Evolutionary conservation across 2,113 vertebrate species (phyloP).

Genomic region (Hemiprocne comata): DNA sequence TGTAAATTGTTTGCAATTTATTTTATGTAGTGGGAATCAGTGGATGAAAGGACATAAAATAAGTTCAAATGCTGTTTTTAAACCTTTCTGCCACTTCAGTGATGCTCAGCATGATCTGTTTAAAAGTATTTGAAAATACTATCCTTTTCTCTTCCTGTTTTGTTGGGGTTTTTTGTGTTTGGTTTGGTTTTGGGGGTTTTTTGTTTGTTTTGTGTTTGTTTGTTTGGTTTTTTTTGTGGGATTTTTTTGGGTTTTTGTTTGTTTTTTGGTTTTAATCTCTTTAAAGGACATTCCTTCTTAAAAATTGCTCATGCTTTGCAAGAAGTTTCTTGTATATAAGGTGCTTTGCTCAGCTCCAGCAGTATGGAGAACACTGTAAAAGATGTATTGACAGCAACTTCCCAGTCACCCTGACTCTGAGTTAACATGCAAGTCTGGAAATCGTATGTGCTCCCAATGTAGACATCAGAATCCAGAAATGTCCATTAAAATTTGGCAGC

Average conservation of each 20-base stretch:
- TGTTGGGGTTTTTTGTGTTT: no score
- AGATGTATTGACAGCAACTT: background rate
- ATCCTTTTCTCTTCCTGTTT: background rate
- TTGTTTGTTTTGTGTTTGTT: no score
- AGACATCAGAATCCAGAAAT: background rate
- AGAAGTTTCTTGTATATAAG: background rate
- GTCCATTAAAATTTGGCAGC: background rate
- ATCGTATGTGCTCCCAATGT: background rate
- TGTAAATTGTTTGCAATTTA: background rate
- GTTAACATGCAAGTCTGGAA: background rate
- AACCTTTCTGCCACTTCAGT: background rate
- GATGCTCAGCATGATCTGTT: background rate
- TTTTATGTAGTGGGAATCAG: background rate
- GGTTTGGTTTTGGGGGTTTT: no score
- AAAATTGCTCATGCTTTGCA: background rate
- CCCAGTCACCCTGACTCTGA: background rate
- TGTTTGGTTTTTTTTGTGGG: no score
- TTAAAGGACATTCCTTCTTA: background rate
- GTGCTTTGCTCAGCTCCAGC: background rate
- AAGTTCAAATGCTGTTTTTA: background rate
- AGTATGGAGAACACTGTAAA: background rate
- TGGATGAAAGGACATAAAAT: background rate
- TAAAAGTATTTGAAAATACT: background rate
- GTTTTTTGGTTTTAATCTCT: background rate
- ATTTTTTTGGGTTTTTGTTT: no score